Base-by-base conservation (phyloP, 1,140 invertebrate species). In the Bombus terrestris region DNA sequence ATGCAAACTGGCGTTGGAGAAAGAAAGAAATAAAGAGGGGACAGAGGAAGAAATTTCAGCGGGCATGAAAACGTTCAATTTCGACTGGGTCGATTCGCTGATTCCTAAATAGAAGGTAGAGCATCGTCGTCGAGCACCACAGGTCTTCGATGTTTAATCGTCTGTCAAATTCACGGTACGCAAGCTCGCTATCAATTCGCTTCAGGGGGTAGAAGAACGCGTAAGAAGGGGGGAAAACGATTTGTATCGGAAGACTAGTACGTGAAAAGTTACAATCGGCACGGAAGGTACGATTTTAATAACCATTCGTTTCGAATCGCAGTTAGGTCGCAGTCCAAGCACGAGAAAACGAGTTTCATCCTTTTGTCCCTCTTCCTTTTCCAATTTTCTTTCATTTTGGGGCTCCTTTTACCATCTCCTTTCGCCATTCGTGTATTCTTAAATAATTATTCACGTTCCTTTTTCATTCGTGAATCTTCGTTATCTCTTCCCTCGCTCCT, bases 241-340 rank as follows among this genome's bases (percentile, higher is more conserved):
- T 6, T 81, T 9, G 83, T 73, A 73, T 53, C 77, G 83, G 73
- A 53, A 3, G 66, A 39, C 74, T 10, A 71, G 47, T 37, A 73
- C 57, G 69, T 32, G 83, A 64, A 37, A 81, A 80, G 68, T 80
- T 59, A 57, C 74, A 43, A 81, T 39, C 47, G 37, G 22, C 57
- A 43, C 43, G 59, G 35, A 15, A 59, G 47, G 5, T 32, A 22
- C 41, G 59, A 79, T 90, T 87, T 90, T 89, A 90, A 90, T 90
- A 89, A 89, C 83, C 89, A 89, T 90, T 87, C 87, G 84, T 89
- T 86, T 90, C 72, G 78, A 35, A 69, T 74, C 71, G 76, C 76
- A 57, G 81, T 87, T 81, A 73, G 53, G 68, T 74, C 62, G 76
- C 76, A 43, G 59, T 13, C 39, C 32, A 53, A 66, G 73, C 35